A percentile compares a stretch with the other conserved stretches of the same genome.
phyloP scores from a whole-genome alignment of 2,888 invertebrate species.

The Leucophenga maculata region DNA sequence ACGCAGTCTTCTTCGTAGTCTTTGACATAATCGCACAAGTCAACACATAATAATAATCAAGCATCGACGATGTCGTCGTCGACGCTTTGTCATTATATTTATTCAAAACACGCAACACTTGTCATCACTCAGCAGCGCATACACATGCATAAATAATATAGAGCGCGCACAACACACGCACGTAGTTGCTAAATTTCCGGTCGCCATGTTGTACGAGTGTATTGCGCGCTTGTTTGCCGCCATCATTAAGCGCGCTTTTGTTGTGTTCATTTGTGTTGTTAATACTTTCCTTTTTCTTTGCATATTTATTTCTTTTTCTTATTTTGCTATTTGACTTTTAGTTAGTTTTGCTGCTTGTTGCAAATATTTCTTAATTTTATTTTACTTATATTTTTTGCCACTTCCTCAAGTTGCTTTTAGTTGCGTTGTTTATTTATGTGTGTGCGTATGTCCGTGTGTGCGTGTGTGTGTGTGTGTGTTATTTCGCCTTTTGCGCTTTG shows the following conservation, averaged over 20 bases:
- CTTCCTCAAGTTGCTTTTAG: constrained; percentile 26
- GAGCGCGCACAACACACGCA: not conserved
- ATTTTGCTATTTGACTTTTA: constrained; percentile 35
- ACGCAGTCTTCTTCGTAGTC: no score
- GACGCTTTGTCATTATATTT: constrained; percentile 48
- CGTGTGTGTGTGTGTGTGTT: constrained; percentile 23
- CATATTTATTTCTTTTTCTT: constrained; percentile 1
- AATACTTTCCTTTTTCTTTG: constrained; percentile 7
- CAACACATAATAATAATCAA: constrained; percentile 32
- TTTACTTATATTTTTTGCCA: constrained; percentile 45
- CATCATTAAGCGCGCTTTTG: constrained; percentile 40
- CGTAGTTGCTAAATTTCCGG: constrained; percentile 31
- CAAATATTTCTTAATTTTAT: constrained; percentile 35
- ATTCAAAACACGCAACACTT: constrained; percentile 65
- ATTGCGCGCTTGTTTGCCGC: constrained; percentile 31
- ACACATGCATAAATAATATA: constrained; percentile 21
- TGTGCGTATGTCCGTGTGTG: constrained; percentile 23
- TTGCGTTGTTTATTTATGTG: constrained; percentile 30
- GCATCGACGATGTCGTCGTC: constrained; percentile 9
- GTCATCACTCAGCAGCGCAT: constrained; percentile 56
- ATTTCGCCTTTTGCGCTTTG: constrained; percentile 27
- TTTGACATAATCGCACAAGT: constrained; percentile 24
- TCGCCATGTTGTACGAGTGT: constrained; percentile 23
- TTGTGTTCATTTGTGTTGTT: constrained; percentile 15
- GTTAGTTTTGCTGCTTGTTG: constrained; percentile 22